Base-by-base conservation (phyloP, 2,113 vertebrate species). In the Mirza zaza region DNA sequence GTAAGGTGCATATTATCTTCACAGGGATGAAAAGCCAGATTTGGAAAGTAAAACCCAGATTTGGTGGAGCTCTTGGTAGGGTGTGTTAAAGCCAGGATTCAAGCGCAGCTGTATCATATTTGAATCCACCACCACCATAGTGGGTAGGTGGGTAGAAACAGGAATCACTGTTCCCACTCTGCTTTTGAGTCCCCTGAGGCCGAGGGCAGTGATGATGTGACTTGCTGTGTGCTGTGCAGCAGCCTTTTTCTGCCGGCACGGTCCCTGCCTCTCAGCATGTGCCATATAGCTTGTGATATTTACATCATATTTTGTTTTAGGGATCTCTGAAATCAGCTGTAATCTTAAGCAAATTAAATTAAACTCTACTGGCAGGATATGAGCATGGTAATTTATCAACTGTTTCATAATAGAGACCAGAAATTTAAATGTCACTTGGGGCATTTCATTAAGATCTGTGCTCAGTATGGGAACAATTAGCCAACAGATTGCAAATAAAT, bases 391-490 rank as follows among this genome's bases (percentile, higher is more conserved):
- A 96, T 90, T 94, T 67, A 96, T 96, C 90, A 93, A 73, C 92
- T 75, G 42, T 91, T 95, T 94, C 50, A 29, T 93, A 93, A 94
- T 81, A 77, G 81, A 96, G 77, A 91, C 59, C 94, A 93, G 96
- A 97, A 73, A 93, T 82, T 13, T 82, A 82, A 92, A 88, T 86
- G 93, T 92, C 48, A 82, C 73, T 73, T 91, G 81, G 55, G 50
- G 52, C 70, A 85, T 90, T 96, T 71, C 92, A 48, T 88, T 91
- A 86, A 73, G 71, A 85, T 89, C 93, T 94, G 67, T 32, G 36
- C 88, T 97, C 48, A 39, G 88, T 92, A 96, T 97, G 96, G 85
- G 96, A 96, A 94, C 93, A 93, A 93, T 97, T 97, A 95, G 81
- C 85, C 77, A 71, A 96, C 55, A 94, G 85, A 91, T 48, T 86